phyloP scores from a whole-genome alignment of 2,113 vertebrate species.

The Amblyopsis rosae region DNA sequence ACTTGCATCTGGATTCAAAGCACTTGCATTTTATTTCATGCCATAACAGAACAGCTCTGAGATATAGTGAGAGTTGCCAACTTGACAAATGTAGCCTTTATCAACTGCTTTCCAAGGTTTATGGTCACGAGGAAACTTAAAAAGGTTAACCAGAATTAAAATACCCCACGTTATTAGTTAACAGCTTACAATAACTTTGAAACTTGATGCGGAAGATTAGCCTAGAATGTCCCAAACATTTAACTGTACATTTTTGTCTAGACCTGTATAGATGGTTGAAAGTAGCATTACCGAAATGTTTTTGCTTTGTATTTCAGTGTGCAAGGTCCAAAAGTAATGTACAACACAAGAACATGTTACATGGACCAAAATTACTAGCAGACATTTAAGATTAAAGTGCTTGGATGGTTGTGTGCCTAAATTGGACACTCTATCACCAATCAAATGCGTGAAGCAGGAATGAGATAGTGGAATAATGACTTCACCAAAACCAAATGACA shows the following conservation, averaged over 20 bases:
- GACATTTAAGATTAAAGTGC: constrained; percentile 41
- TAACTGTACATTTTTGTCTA: background rate
- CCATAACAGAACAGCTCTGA: constrained; percentile 10
- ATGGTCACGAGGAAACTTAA: background rate
- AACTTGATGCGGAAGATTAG: background rate
- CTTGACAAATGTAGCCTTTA: constrained; percentile 23
- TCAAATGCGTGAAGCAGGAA: constrained; percentile 21
- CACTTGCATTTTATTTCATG: constrained; percentile 26
- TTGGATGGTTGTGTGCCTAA: constrained; percentile 36
- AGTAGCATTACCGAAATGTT: background rate
- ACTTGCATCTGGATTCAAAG: constrained; percentile 49
- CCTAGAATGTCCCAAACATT: background rate
- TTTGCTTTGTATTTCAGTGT: constrained; percentile 32
- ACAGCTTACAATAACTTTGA: background rate
- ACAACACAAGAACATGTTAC: constrained; percentile 59
- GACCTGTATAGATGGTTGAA: background rate
- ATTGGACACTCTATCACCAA: constrained; percentile 45
- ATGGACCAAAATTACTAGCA: constrained; percentile 20
- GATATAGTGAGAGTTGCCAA: constrained; percentile 11
- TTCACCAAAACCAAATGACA: constrained; percentile 10
- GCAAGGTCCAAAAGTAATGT: constrained; percentile 48
- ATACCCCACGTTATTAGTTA: constrained; percentile 1
- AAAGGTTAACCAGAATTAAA: too few relatives aligned
- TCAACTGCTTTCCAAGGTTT: constrained; percentile 3
- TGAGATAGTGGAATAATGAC: constrained; percentile 24